Conservation (phyloP, 2,888 invertebrate species). For the Xylota segnis region DNA sequence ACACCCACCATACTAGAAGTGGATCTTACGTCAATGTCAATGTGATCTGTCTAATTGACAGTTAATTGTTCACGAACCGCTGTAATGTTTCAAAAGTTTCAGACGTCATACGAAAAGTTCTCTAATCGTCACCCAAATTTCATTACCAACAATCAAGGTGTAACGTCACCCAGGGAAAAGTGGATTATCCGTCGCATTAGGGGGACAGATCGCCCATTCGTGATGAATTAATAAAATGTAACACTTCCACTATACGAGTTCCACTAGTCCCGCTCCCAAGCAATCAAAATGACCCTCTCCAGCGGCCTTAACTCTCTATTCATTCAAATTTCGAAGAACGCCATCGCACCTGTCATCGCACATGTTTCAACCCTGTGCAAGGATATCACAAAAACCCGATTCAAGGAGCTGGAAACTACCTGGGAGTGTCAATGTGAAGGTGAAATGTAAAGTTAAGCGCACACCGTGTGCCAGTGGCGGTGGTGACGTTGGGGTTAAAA, state of each 20-base stretch:
- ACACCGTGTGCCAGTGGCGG: background rate
- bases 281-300: constrained; percentile 43
- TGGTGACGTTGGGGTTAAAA: constrained; percentile 35
- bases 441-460: constrained; percentile 12
- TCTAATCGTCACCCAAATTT: background rate
- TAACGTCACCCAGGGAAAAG: background rate
- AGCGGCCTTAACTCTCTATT: constrained; percentile 31
- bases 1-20: no score
- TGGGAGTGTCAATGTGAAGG: constrained; percentile 68
- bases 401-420: constrained; percentile 38
- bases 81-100: no score
- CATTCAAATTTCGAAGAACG: constrained; percentile 31
- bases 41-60: no score
- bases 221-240: constrained; percentile 41
- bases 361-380: constrained; percentile 28
- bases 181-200: background rate
- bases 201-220: background rate
- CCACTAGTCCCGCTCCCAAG: constrained; percentile 13
- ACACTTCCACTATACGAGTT: constrained; percentile 18
- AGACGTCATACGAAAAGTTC: no score
- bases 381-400: constrained; percentile 36
- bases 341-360: constrained; percentile 56
- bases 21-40: no score
- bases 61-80: no score
- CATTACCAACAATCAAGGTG: background rate